Conservation (phyloP, 2,888 invertebrate species). For the Hirtodrosophila duncani region DNA sequence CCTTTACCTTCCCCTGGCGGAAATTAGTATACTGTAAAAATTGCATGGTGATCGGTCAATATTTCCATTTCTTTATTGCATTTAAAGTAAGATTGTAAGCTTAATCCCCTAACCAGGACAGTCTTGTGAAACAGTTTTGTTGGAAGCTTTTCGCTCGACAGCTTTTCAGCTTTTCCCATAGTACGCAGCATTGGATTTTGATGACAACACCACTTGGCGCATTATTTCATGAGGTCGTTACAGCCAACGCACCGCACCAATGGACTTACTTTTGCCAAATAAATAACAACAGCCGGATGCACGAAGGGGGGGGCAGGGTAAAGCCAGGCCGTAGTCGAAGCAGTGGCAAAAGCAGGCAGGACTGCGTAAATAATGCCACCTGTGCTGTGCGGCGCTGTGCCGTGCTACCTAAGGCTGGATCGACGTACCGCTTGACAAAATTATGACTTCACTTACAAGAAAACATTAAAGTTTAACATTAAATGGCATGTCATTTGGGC, state of each 20-base stretch:
- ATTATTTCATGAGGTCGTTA: slow-evolving; percentile 74
- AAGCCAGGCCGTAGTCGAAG: not conserved
- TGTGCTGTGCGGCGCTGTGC: slow-evolving; percentile 42
- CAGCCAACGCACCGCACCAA: slow-evolving; percentile 48
- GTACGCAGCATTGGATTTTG: too few species aligned
- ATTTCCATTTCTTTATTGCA: too few species aligned
- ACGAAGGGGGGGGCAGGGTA: not conserved
- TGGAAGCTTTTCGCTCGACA: too few species aligned
- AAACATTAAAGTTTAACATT: slow-evolving; percentile 68
- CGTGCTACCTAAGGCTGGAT: slow-evolving; percentile 1
- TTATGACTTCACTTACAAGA: slow-evolving; percentile 52
- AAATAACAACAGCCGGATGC: slow-evolving; percentile 54
- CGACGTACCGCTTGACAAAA: slow-evolving; percentile 40
- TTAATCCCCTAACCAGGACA: too few species aligned
- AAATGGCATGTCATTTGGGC: slow-evolving; percentile 75
- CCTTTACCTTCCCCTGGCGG: too few species aligned
- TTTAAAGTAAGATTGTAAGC: too few species aligned
- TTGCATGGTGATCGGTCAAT: too few species aligned
- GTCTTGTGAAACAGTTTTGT: too few species aligned
- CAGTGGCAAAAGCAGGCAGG: not conserved
- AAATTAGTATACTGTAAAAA: too few species aligned
- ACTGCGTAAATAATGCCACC: slow-evolving; percentile 69
- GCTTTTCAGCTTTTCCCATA: too few species aligned
- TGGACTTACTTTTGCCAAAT: slow-evolving; percentile 45
- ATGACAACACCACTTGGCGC: slow-evolving; percentile 62